Evolutionary conservation across 2,797 vertebrate species (phyloP).

Genomic region (Diceros bicornis): DNA sequence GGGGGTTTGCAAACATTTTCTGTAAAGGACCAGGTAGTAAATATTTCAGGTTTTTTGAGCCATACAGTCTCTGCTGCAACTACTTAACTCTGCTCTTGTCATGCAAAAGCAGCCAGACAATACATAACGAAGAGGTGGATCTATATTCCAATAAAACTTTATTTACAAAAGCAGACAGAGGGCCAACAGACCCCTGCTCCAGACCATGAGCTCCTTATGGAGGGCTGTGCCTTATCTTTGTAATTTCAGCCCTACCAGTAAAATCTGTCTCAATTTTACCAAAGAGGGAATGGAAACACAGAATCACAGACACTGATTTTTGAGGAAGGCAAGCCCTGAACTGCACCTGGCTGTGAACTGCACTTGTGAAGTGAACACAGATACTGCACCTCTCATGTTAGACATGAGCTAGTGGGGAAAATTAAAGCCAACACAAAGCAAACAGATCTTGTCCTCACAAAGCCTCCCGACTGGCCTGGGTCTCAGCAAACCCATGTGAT

Average conservation of each 20-base stretch:
- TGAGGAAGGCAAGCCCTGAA: not conserved
- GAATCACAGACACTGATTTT: not conserved
- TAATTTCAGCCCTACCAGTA: not conserved
- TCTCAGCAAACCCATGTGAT: not conserved
- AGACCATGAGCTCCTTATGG: not conserved
- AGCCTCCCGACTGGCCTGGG: not conserved
- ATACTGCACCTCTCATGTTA: not conserved
- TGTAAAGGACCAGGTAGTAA: not conserved
- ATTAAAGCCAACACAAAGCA: constrained; percentile 37
- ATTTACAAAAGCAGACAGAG: not conserved
- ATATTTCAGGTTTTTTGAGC: not conserved
- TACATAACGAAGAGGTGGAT: not conserved
- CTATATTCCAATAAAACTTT: not conserved
- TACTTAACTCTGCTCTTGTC: not conserved
- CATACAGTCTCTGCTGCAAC: not conserved
- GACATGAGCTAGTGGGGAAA: not conserved
- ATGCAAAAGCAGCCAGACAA: not conserved
- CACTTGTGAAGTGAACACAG: not conserved
- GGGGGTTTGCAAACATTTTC: not conserved
- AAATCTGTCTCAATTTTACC: not conserved
- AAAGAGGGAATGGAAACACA: constrained; percentile 19
- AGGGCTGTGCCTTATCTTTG: not conserved
- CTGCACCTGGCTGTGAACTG: not conserved
- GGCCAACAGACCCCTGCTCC: not conserved
- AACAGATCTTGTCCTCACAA: not conserved